Percentiles rank a stretch among this genome's conserved stretches.
Conservation (phyloP, 2,888 invertebrate genomes). For the Stenurella melanura region DNA sequence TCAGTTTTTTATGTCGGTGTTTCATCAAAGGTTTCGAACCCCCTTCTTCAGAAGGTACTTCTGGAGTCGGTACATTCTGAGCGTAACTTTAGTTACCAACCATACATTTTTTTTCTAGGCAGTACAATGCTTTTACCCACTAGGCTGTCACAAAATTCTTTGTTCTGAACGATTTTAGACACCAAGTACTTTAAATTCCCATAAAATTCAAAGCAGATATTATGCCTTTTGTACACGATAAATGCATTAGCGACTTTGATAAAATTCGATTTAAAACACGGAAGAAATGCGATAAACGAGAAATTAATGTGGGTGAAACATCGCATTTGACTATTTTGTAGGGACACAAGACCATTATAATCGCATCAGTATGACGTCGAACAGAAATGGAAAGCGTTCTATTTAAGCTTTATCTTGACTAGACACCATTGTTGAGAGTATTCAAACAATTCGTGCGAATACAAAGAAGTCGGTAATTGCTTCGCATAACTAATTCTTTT, state of each 20-base stretch:
- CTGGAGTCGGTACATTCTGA: too few species aligned
- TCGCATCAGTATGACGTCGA: neutral
- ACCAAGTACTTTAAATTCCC: neutral
- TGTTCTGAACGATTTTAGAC: too few species aligned
- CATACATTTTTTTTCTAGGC: too few species aligned
- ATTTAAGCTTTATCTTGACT: slow-evolving; percentile 3
- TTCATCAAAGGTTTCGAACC: too few species aligned
- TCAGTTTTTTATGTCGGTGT: too few species aligned
- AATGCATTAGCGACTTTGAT: neutral
- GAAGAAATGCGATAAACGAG: neutral
- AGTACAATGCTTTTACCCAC: too few species aligned
- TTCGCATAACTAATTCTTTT: slow-evolving; percentile 1
- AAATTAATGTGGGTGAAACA: neutral
- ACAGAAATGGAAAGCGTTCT: slow-evolving; percentile 4
- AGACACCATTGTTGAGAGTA: neutral
- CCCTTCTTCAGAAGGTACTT: too few species aligned
- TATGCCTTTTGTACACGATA: neutral
- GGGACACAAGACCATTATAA: neutral
- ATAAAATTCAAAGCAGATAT: neutral
- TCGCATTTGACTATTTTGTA: neutral
- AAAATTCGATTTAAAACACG: neutral
- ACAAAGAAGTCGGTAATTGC: slow-evolving; percentile 7
- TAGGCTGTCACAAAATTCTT: too few species aligned
- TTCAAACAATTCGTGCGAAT: slow-evolving; percentile 2
- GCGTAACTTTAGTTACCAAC: too few species aligned